Evolutionary conservation across 2,888 invertebrate genomes (phyloP), one percentile per base, ranked within the genome.

Genomic region (Aproaerema taeniolella): DNA sequence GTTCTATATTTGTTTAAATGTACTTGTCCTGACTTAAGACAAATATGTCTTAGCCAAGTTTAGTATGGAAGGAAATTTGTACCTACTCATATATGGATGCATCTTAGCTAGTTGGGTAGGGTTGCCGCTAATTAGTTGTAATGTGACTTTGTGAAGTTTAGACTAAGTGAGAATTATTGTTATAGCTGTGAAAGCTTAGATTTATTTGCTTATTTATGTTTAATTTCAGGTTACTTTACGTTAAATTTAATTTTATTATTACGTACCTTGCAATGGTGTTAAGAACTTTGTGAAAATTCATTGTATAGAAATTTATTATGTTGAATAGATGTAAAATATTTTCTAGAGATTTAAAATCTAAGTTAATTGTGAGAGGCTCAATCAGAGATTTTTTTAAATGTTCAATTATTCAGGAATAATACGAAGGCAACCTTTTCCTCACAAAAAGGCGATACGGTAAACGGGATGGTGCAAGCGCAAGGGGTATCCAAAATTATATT

Each of bases 321-420:
- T n/a, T n/a, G n/a, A n/a, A n/a, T n/a, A n/a, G n/a, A n/a, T n/a
- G n/a, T n/a, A n/a, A n/a, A n/a, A n/a, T n/a, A n/a, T n/a, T n/a
- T n/a, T n/a, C n/a, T n/a, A n/a, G n/a, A n/a, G n/a, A n/a, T n/a
- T n/a, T n/a, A n/a, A n/a, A n/a, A n/a, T n/a, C n/a, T n/a, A n/a
- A n/a, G n/a, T n/a, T n/a, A n/a, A n/a, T n/a, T n/a, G n/a, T n/a
- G n/a, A n/a, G n/a, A n/a, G n/a, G n/a, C n/a, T n/a, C n/a, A n/a
- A n/a, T n/a, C n/a, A n/a, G n/a, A n/a, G n/a, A n/a, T n/a, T n/a
- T n/a, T n/a, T n/a, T n/a, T n/a, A n/a, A n/a, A n/a, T n/a, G n/a
- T 80, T 85, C 75, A 85, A 86, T 85, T 83, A 86, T 85, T 85
- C 82, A 86, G 70, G 64, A 79, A 77, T 79, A 77, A 77, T n/a